These are phyloP conservation scores for Rhynchopsitta pachyrhyncha DNA, from an alignment of 2,113 vertebrate species.

Conservation along the genomic window DNA sequence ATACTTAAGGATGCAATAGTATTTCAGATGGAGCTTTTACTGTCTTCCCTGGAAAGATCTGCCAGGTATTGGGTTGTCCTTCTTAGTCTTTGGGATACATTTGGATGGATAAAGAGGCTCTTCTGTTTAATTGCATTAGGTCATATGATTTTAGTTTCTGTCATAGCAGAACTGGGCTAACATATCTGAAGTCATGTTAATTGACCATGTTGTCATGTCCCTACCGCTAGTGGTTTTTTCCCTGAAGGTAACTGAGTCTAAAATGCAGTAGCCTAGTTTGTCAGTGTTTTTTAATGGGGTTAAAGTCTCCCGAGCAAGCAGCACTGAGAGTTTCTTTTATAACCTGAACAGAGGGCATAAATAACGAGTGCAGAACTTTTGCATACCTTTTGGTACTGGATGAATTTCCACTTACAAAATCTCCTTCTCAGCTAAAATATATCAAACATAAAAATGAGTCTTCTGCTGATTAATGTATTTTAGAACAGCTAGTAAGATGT, in stretches of 20 bases:
- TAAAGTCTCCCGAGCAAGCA: conserved; percentile 3
- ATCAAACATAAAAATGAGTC: not conserved
- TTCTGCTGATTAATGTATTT: conserved; percentile 33
- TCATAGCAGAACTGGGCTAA: not conserved
- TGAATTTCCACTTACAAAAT: not conserved
- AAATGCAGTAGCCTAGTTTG: conserved; percentile 13
- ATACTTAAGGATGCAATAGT: not conserved
- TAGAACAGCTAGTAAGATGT: not conserved
- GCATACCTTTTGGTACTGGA: not conserved
- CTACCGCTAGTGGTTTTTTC: not conserved
- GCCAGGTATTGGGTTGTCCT: not conserved
- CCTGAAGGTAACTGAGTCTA: not conserved
- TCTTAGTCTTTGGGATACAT: not conserved
- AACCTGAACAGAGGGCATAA: not conserved
- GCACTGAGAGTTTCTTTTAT: not conserved
- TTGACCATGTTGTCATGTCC: not conserved
- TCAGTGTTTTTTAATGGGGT: conserved; percentile 16
- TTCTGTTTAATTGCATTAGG: not conserved
- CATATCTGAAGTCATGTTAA: conserved; percentile 20
- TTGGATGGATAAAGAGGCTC: not conserved
- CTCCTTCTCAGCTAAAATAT: not conserved
- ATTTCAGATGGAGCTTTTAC: not conserved
- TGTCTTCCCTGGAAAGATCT: not conserved
- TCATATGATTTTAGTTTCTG: conserved; percentile 5
- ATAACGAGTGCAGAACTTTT: not conserved